Conservation (phyloP, 2,888 invertebrate species). For the Miltochrista miniata region DNA sequence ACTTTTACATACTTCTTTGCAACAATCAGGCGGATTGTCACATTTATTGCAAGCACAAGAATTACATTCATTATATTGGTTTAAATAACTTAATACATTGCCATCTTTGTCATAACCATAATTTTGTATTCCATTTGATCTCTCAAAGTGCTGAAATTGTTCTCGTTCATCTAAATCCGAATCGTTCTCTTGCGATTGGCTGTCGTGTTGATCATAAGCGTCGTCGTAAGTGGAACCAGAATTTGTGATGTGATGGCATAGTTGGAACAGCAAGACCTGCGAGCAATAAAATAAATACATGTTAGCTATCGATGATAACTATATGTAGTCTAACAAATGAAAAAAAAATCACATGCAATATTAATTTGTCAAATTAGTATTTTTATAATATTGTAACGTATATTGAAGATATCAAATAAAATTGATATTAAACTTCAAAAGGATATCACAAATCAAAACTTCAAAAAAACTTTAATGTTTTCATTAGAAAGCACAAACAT, state of each 20-base stretch:
- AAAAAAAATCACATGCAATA: too few relatives aligned
- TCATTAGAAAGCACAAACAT: too few relatives aligned
- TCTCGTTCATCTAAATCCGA: conserved; percentile 9
- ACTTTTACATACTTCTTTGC: conserved; percentile 34
- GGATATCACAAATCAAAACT: too few relatives aligned
- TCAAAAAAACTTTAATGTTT: too few relatives aligned
- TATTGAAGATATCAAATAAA: too few relatives aligned
- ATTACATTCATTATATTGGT: conserved; percentile 30
- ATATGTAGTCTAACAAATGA: too few relatives aligned
- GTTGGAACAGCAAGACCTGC: conserved; percentile 26
- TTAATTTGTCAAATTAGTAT: too few relatives aligned
- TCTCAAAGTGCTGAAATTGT: conserved; percentile 13
- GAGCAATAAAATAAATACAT: not conserved
- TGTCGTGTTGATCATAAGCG: conserved; percentile 3
- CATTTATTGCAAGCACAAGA: conserved; percentile 43
- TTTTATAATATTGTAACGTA: too few relatives aligned
- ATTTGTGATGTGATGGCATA: conserved; percentile 14
- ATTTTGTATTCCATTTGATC: conserved; percentile 2
- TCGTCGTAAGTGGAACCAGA: conserved; percentile 14
- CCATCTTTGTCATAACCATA: not conserved
- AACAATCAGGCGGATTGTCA: conserved; percentile 40
- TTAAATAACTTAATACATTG: not conserved
- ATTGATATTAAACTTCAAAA: too few relatives aligned
- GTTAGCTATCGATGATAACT: too few relatives aligned
- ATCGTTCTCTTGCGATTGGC: conserved; percentile 14